Evolutionary conservation across 1,140 invertebrate genomes (phyloP), one percentile per base, ranked within the genome.

Genomic region (Harlomillsia oculata): DNA sequence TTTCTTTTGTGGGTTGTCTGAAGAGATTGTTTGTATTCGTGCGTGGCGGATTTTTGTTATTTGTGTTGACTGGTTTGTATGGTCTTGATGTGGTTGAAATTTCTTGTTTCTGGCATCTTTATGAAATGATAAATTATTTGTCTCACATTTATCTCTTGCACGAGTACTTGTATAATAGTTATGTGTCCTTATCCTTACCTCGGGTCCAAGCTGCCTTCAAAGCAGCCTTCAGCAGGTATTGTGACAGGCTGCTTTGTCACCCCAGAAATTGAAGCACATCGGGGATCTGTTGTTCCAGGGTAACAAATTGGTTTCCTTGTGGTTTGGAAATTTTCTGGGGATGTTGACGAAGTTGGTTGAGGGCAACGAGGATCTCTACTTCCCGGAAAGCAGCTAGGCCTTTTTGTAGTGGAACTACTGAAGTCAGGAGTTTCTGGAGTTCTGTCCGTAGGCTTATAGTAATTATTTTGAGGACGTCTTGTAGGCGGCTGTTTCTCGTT

Each of bases 131-230:
- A 39, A 32, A 25, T 56, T 43, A 26, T 23, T 53, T 56, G 48
- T 26, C 44, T 49, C 23, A 32, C 11, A n/a, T 43, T 36, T 20
- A 66, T 66, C 5, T 64, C 63, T 57, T 51, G 67, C 60, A 53
- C 60, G 62, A 2, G 70, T 68, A 60, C 73, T n/a, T n/a, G n/a
- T n/a, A n/a, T n/a, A n/a, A n/a, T n/a, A n/a, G n/a, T n/a, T n/a
- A n/a, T n/a, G n/a, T n/a, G n/a, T n/a, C n/a, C n/a, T n/a, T n/a
- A 34, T 34, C n/a, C 32, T 34, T 30, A 76, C 5, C 70, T 53
- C 8, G 74, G 71, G 63, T 77, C 74, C 1, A 51, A 64, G 16
- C 69, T 71, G 6, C 70, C 70, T n/a, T 70, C 69, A 56, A 59
- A 70, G 43, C 71, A 72, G 26, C 29, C 18, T 39, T 59, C 65